A percentile compares a stretch with the other conserved stretches of the same genome.
Conservation (phyloP, 1,140 invertebrate species). For the Notospermus geniculatus region DNA sequence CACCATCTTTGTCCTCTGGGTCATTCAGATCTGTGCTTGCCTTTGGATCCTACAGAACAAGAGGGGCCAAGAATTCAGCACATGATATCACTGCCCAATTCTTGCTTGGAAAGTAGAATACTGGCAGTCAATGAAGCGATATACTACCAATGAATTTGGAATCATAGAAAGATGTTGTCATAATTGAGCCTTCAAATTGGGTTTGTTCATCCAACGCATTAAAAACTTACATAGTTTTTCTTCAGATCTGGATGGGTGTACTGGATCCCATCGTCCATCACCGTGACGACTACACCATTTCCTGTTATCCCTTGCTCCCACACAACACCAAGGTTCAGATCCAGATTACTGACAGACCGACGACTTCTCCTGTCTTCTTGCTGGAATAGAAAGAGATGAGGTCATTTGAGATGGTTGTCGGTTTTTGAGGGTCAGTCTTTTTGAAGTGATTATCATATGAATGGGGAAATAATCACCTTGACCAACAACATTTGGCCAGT, state of each 20-base stretch:
- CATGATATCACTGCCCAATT: background rate
- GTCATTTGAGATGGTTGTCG: background rate
- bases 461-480: slow-evolving; percentile 12
- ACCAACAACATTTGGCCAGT: too few relatives aligned
- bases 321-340: slow-evolving; percentile 54
- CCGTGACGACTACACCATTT: slow-evolving; percentile 48
- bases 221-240: slow-evolving; percentile 58
- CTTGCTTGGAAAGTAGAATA: background rate
- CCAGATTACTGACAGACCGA: slow-evolving; percentile 43
- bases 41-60: slow-evolving; percentile 67
- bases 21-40: slow-evolving; percentile 96
- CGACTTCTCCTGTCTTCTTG: slow-evolving; percentile 50
- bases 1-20: slow-evolving; percentile 68
- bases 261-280: slow-evolving; percentile 58
- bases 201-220: too few relatives aligned
- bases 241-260: slow-evolving; percentile 54
- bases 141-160: background rate
- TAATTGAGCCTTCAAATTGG: too few relatives aligned
- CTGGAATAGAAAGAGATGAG: slow-evolving; percentile 20
- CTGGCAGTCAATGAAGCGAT: background rate
- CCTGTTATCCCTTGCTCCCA: slow-evolving; percentile 55
- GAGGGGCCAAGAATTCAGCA: too few relatives aligned
- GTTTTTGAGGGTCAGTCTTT: background rate
- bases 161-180: too few relatives aligned
- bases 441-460: background rate